Evolutionary conservation across 1,140 invertebrate genomes (phyloP).

Genomic region (Orussus abietinus): DNA sequence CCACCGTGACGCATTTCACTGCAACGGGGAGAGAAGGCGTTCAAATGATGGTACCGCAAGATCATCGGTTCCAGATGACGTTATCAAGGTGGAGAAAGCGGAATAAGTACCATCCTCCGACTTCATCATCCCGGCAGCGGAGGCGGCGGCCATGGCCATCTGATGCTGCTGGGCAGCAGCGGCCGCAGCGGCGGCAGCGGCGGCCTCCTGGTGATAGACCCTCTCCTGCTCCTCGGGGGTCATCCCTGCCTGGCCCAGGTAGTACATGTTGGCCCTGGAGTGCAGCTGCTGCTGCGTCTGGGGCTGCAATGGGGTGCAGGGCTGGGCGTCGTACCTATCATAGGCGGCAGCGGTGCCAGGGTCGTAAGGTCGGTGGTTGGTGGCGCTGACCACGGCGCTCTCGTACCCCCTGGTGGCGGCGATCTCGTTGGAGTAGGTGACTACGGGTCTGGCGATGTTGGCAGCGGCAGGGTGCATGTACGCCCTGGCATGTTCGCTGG

Average conservation of each 20-base stretch:
- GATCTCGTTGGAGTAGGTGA: constrained; percentile 61
- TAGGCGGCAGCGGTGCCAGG: constrained; percentile 63
- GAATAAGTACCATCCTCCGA: constrained; percentile 55
- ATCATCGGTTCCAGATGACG: constrained; percentile 1
- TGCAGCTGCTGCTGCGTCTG: constrained; percentile 57
- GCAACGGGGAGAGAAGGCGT: constrained; percentile 51
- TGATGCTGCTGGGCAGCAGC: constrained; percentile 59
- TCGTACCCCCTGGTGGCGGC: constrained; percentile 57
- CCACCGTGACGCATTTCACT: constrained; percentile 77
- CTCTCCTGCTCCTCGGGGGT: constrained; percentile 56
- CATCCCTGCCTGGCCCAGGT: constrained; percentile 52
- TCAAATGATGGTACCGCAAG: constrained; percentile 2
- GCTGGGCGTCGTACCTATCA: constrained; percentile 66
- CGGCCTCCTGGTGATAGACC: constrained; percentile 61
- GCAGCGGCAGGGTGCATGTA: constrained; percentile 46
- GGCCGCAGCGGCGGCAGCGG: constrained; percentile 40
- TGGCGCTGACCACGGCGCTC: constrained; percentile 51
- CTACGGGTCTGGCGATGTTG: constrained; percentile 58
- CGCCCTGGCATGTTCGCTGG: constrained; percentile 41
- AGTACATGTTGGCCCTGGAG: constrained; percentile 56
- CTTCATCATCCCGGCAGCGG: constrained; percentile 58
- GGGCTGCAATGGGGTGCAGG: constrained; percentile 58
- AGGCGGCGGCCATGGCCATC: constrained; percentile 56
- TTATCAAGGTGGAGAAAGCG: background rate
- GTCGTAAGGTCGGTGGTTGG: constrained; percentile 61